Conservation (phyloP, 2,797 vertebrate genomes). For the Lycodopsis pacificus region DNA sequence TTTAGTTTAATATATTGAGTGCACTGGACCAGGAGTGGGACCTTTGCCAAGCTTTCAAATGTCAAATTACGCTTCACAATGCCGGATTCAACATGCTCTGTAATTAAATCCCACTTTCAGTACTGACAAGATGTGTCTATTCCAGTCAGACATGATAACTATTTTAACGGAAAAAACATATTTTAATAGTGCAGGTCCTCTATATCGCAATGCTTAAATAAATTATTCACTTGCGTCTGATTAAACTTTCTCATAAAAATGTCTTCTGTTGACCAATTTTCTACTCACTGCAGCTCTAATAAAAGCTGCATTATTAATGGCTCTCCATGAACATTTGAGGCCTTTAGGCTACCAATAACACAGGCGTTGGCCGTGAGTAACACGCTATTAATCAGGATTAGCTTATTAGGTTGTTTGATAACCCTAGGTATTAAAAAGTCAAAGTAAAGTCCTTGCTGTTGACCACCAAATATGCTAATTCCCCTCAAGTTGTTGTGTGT, state of each 20-base stretch:
- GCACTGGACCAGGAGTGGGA: conserved; percentile 26
- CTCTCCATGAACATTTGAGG: conserved; percentile 25
- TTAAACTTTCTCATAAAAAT: background rate
- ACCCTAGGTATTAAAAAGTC: conserved; percentile 29
- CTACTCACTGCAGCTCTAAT: conserved; percentile 3
- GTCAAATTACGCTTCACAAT: conserved; percentile 31
- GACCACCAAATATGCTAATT: conserved; percentile 30
- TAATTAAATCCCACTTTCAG: conserved; percentile 25
- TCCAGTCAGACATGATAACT: background rate
- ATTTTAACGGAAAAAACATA: background rate
- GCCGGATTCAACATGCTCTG: conserved; percentile 47
- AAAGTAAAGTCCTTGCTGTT: conserved; percentile 11
- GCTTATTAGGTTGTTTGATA: conserved; percentile 16
- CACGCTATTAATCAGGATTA: conserved; percentile 38
- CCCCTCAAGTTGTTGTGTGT: conserved; percentile 25
- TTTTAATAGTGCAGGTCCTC: background rate
- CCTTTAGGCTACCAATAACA: conserved; percentile 46
- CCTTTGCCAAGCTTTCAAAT: conserved; percentile 25
- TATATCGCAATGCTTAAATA: background rate
- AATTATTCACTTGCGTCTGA: background rate
- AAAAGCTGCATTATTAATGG: conserved; percentile 11
- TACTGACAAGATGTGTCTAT: conserved; percentile 5
- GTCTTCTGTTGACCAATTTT: background rate
- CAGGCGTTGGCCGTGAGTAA: conserved; percentile 38
- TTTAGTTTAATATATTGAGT: conserved; percentile 16